phyloP scores from a whole-genome alignment of 2,888 invertebrate species.

The Andrena bicolor region DNA sequence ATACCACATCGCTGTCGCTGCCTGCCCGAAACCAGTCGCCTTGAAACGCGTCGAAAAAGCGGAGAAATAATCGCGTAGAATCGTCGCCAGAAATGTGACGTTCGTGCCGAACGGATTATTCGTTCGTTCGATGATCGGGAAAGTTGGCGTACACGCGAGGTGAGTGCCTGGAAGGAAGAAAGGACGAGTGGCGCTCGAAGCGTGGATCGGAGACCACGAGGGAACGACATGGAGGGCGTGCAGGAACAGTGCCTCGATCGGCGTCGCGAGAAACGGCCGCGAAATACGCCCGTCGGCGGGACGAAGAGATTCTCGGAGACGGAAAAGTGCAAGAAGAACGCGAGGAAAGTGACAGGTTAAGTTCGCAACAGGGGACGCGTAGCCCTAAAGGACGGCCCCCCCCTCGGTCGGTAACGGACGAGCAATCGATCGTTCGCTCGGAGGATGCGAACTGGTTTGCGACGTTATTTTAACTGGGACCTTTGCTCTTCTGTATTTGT shows the following conservation, averaged over 20 bases:
- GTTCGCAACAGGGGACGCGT: slow-evolving; percentile 59
- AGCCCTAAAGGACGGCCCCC: slow-evolving; percentile 7
- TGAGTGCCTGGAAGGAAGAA: not conserved
- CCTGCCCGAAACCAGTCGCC: not conserved
- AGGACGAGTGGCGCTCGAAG: not conserved
- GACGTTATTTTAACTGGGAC: not conserved
- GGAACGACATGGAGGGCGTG: slow-evolving; percentile 10
- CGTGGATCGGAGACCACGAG: not conserved
- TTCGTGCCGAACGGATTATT: not conserved
- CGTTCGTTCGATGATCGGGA: not conserved
- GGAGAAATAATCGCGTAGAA: not conserved
- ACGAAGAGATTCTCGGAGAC: not conserved
- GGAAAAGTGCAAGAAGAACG: slow-evolving; percentile 27
- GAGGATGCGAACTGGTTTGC: not conserved
- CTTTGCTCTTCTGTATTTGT: not conserved
- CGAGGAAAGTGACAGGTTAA: slow-evolving; percentile 52
- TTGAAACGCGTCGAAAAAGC: slow-evolving; percentile 2
- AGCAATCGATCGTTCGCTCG: slow-evolving; percentile 48
- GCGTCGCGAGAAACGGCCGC: slow-evolving; percentile 6
- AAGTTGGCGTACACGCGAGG: too few species aligned
- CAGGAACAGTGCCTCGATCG: not conserved
- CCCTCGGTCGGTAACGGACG: slow-evolving; percentile 61
- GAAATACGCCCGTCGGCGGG: not conserved
- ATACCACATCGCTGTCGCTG: slow-evolving; percentile 66
- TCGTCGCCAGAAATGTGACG: slow-evolving; percentile 21